A percentile compares a stretch with the other conserved stretches of the same genome.
Conservation (phyloP, 1,140 invertebrate genomes). For the Dendroctonus valens region DNA sequence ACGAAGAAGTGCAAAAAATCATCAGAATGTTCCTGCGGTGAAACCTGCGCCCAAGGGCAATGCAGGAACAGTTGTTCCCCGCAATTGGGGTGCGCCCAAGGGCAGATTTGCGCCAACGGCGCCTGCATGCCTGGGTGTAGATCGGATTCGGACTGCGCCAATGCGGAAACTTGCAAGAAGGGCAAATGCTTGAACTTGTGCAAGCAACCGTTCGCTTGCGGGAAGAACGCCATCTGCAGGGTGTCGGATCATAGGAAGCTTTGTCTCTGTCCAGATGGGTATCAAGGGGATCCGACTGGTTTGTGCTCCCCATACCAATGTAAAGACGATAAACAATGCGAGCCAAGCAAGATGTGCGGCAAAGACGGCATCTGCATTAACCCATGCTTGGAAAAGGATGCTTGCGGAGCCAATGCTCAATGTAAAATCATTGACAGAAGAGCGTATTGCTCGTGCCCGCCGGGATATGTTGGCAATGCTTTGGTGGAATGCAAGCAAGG, state of each 20-base stretch:
- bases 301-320: conserved; percentile 77
- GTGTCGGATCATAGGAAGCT: conserved; percentile 76
- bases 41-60: conserved; percentile 62
- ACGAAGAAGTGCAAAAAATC: conserved; percentile 63
- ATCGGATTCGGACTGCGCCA: conserved; percentile 75
- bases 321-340: conserved; percentile 73
- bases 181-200: conserved; percentile 79
- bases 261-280: conserved; percentile 82
- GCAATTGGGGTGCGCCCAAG: conserved; percentile 48
- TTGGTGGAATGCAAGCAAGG: conserved; percentile 69
- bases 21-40: conserved; percentile 74
- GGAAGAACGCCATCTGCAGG: conserved; percentile 72
- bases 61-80: conserved; percentile 64
- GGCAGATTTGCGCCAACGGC: conserved; percentile 61
- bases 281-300: conserved; percentile 72
- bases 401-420: conserved; percentile 82
- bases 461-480: conserved; percentile 82
- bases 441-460: conserved; percentile 81
- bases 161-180: conserved; percentile 71
- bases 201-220: conserved; percentile 61
- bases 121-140: conserved; percentile 73
- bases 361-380: conserved; percentile 74
- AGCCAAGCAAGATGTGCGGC: conserved; percentile 71
- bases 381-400: conserved; percentile 72
- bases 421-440: conserved; percentile 75